Evolutionary conservation across 2,888 invertebrate genomes (phyloP).

Genomic region (Andricus curvator): DNA sequence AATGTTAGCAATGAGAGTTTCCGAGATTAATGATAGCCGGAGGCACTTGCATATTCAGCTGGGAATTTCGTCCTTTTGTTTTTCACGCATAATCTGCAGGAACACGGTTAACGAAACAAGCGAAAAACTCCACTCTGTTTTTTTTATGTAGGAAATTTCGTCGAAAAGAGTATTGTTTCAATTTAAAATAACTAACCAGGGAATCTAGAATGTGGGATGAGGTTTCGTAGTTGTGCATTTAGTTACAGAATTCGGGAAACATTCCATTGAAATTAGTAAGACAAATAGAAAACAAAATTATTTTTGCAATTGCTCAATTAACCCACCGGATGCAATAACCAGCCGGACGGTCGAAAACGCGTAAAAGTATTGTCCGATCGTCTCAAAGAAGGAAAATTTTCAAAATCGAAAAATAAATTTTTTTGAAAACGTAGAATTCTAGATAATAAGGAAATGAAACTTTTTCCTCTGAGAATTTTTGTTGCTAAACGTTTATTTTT

Average conservation of each 20-base stretch:
- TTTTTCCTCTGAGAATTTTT: too few relatives aligned
- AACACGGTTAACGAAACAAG: not conserved
- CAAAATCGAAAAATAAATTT: too few relatives aligned
- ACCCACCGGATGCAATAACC: too few relatives aligned
- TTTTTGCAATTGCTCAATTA: not conserved
- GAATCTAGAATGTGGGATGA: not conserved
- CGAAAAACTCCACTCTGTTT: not conserved
- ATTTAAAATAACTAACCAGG: not conserved
- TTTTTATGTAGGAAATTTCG: not conserved
- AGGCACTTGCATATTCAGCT: constrained; percentile 5
- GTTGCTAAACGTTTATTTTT: too few relatives aligned
- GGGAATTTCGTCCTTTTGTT: constrained; percentile 3
- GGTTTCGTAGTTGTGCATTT: not conserved
- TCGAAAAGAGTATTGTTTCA: not conserved
- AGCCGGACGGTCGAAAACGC: too few relatives aligned
- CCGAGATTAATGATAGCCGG: constrained; percentile 6
- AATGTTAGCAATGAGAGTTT: constrained; percentile 9
- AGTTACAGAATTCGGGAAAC: not conserved
- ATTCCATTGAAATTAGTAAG: too few relatives aligned
- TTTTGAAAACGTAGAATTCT: too few relatives aligned
- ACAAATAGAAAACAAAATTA: too few relatives aligned
- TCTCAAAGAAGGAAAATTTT: too few relatives aligned
- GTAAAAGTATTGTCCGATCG: too few relatives aligned
- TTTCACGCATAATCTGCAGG: not conserved
- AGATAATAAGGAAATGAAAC: too few relatives aligned